phyloP scores from a whole-genome alignment of 2,888 invertebrate species.

The Crematogaster levior region DNA sequence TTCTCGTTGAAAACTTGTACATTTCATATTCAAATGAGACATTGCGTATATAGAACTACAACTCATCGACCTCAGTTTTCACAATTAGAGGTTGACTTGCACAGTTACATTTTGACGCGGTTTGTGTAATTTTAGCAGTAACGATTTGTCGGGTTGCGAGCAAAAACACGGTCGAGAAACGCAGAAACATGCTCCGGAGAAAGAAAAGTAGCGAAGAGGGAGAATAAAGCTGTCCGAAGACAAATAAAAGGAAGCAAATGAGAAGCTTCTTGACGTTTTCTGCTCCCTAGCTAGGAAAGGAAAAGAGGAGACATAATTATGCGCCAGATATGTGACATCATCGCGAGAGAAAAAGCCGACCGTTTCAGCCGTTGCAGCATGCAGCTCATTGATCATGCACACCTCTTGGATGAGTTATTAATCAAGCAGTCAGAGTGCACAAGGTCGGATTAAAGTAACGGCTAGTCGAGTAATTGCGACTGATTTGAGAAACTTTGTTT shows the following conservation, averaged over 20 bases:
- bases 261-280: neutral
- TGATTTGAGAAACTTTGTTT: neutral
- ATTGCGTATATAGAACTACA: constrained; percentile 25
- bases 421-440: constrained; percentile 8
- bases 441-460: neutral
- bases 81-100: constrained; percentile 23
- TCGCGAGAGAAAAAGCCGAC: constrained; percentile 17
- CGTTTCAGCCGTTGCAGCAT: constrained; percentile 39
- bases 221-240: neutral
- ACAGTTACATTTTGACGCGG: constrained; percentile 44
- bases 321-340: constrained; percentile 41
- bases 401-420: constrained; percentile 14
- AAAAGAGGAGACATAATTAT: constrained; percentile 8
- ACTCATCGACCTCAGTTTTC: constrained; percentile 45
- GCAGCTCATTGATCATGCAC: constrained; percentile 3
- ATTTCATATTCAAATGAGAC: neutral
- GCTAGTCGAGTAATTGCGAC: neutral
- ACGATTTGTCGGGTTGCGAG: constrained; percentile 47
- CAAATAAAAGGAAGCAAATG: constrained; percentile 22
- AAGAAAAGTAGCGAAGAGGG: constrained; percentile 14
- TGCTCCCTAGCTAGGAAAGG: neutral
- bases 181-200: constrained; percentile 21
- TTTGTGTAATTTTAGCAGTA: constrained; percentile 64
- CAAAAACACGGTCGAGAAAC: constrained; percentile 50
- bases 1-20: neutral